Evolutionary conservation across 2,888 invertebrate genomes (phyloP).

Genomic region (Sthenelais limicola): DNA sequence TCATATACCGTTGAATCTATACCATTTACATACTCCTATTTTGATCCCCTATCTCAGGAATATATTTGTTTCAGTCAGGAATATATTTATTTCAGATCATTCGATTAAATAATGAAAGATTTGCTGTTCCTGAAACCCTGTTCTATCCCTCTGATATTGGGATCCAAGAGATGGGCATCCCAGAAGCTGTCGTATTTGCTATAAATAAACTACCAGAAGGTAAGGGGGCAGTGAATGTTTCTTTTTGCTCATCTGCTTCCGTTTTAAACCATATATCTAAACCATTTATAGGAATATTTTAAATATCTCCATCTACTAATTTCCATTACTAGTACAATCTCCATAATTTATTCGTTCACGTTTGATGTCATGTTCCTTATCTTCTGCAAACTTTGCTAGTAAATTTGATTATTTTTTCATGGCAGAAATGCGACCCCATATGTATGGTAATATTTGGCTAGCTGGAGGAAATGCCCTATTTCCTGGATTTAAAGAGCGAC

Average conservation of each 20-base stretch:
- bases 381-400: background rate
- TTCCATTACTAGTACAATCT: background rate
- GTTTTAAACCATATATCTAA: no score
- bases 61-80: no score
- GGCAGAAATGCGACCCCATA: constrained; percentile 79
- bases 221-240: constrained; percentile 20
- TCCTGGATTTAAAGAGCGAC: constrained; percentile 86
- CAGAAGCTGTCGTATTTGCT: constrained; percentile 87
- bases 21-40: no score
- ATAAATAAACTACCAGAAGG: constrained; percentile 73
- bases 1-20: no score
- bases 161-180: constrained; percentile 90
- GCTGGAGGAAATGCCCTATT: constrained; percentile 88
- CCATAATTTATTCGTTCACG: background rate
- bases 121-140: constrained; percentile 93
- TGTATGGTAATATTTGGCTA: constrained; percentile 84
- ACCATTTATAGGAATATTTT: no score
- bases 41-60: no score
- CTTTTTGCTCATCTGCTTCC: no score
- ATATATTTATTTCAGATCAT: constrained; percentile 86
- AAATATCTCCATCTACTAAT: background rate
- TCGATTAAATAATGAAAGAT: constrained; percentile 92
- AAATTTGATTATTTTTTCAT: background rate
- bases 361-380: background rate
- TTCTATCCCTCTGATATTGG: constrained; percentile 96